Evolutionary conservation across 2,797 vertebrate genomes (phyloP), one percentile per base, ranked within the genome.

Genomic region (Anolis apletophallus): DNA sequence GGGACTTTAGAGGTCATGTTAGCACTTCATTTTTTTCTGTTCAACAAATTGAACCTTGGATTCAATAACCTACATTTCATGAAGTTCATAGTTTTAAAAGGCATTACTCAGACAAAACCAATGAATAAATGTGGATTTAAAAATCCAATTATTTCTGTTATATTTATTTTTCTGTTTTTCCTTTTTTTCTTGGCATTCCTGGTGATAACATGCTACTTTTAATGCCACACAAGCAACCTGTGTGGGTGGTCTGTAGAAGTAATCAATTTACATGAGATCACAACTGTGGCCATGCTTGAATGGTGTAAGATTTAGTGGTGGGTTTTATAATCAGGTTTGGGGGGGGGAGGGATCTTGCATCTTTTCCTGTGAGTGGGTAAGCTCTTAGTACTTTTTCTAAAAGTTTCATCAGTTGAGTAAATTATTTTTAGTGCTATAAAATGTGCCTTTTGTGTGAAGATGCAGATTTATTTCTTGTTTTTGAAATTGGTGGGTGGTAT

Each of bases 241-340:
- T 83, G 32, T 23, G 80, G 59, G 67, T 83, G 46, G 32, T 73
- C 54, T 69, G 54, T 75, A 61, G 29, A 83, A 87, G 79, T 83
- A 83, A 83, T 79, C 17, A 79, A 52, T 40, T 67, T 11, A 40
- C 50, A 81, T 81, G n/a, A 40, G 5, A 23, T 80, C 29, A 19
- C 10, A 75, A 40, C 50, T 74, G 12, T 69, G 46, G 50, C 3
- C 8, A 64, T 80, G n/a, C 10, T 36, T 86, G 46, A 64, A 64
- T 81, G 50, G 11, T 17, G 74, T 80, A 67, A 23, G 69, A 80
- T 74, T 86, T 61, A 74, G n/a, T 3, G 21, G 19, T 61, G 57
- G 3, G 40, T 36, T 54, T 69, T 81, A 46, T 76, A 46, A 74
- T 64, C 55, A 80, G 4, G 29, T 34, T n/a, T n/a, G n/a, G n/a